Evolutionary conservation across 2,888 invertebrate genomes (phyloP).

Genomic region (Stratiomys singularior): DNA sequence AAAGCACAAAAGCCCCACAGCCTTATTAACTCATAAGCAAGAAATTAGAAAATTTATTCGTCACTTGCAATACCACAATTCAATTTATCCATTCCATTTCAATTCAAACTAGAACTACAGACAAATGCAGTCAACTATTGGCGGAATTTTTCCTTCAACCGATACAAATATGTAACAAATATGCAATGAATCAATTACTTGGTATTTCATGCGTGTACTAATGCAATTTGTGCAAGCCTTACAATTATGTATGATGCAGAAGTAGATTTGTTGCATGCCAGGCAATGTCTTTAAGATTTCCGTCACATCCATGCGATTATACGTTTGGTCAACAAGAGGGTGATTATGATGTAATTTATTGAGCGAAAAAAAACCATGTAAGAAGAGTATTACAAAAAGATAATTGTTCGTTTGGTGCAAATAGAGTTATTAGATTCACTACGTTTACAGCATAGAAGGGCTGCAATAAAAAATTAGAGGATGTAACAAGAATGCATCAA

Average conservation of each 20-base stretch:
- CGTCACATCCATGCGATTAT: conserved; percentile 22
- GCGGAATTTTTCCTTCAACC: no score
- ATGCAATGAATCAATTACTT: conserved; percentile 38
- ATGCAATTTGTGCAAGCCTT: conserved; percentile 9
- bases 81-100: no score
- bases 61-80: no score
- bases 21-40: no score
- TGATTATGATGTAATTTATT: conserved; percentile 26
- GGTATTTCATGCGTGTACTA: conserved; percentile 41
- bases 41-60: no score
- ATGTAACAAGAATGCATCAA: no score
- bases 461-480: not conserved
- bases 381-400: no score
- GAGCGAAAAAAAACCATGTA: conserved; percentile 4
- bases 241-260: not conserved
- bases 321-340: not conserved
- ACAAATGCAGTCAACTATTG: no score
- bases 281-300: conserved; percentile 25
- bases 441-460: not conserved
- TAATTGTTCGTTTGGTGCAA: not conserved
- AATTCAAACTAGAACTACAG: no score
- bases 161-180: conserved; percentile 6
- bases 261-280: not conserved
- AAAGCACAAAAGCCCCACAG: no score
- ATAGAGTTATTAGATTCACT: not conserved